Evolutionary conservation across 2,797 vertebrate genomes (phyloP), one percentile per base, ranked within the genome.

Genomic region (Echeneis naucrates): DNA sequence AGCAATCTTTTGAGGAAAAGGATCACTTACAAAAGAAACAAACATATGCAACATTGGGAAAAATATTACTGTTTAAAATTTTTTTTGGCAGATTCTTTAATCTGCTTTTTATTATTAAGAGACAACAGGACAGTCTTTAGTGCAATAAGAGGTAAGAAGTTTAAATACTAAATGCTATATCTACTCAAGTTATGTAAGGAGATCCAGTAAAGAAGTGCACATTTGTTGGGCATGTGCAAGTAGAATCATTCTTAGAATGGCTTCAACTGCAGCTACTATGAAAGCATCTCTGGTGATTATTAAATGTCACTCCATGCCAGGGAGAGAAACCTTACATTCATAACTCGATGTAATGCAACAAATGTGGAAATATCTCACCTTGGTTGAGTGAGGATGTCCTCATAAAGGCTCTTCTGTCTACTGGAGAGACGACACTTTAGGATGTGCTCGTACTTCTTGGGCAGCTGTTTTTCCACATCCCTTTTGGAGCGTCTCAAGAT

Each of bases 391-490:
- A 98, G 96, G 65, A 98, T 96, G 74, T 97, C 97, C 67, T 98
- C 96, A 4, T 98, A 98, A 86, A 97, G 94, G 59, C 92, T 95
- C 90, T 96, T 97, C 78, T 97, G 96, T 62, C 95, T 90, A 66
- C 77, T 91, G 6, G 97, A 98, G 37, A 97, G 95, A 3, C 95
- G 94, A 51, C 97, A 97, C 79, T 98, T 97, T 0, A 98, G 92
- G 75, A 97, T 96, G 24, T 97, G 96, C 47, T 98, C 97, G 0
- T 97, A 97, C 81, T 97, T 98, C 89, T 97, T 97, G 13, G 96
- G 94, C 38, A 97, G 93, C 88, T 98, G 97, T 84, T 98, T 97
- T 77, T 97, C 97, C 26, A 97, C 96, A 0, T 97, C 96, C 59
- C 95, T 94, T 88, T 97, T 97, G 42, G 96, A 96, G 78, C 96